Conservation (phyloP, 1,140 invertebrate genomes). For the Drosophila repletoides region DNA sequence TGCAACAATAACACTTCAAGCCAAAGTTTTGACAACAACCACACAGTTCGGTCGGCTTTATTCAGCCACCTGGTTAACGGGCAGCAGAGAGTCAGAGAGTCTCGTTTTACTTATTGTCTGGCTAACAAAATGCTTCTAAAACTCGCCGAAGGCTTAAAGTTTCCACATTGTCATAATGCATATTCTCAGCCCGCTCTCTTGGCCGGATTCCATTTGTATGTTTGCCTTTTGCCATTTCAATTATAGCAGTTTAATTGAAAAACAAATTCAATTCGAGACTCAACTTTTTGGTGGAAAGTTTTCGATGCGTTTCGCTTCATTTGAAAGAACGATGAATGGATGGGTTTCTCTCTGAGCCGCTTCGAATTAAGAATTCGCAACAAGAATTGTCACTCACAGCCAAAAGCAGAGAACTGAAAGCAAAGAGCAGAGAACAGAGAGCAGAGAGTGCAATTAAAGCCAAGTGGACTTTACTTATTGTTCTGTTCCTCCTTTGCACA, state of each 20-base stretch:
- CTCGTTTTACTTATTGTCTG: slow-evolving; percentile 38
- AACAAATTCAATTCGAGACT: slow-evolving; percentile 64
- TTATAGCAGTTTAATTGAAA: slow-evolving; percentile 68
- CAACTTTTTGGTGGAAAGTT: slow-evolving; percentile 35
- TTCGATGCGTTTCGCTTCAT: slow-evolving; percentile 1
- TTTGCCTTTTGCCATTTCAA: slow-evolving; percentile 37
- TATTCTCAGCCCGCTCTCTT: slow-evolving; percentile 4
- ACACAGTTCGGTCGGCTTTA: background rate
- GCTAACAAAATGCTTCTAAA: slow-evolving; percentile 45
- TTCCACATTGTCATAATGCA: slow-evolving; percentile 63
- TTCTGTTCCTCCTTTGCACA: slow-evolving; percentile 11
- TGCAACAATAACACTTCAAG: slow-evolving; percentile 70
- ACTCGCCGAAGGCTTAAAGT: slow-evolving; percentile 34
- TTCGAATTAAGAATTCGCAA: slow-evolving; percentile 27
- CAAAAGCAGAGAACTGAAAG: background rate
- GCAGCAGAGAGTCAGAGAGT: too few species aligned
- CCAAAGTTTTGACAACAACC: slow-evolving; percentile 59
- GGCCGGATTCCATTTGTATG: background rate
- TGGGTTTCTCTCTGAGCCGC: background rate
- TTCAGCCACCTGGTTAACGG: slow-evolving; percentile 46
- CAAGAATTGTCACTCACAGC: slow-evolving; percentile 20
- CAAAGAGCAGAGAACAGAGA: background rate
- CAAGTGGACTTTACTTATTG: slow-evolving; percentile 12
- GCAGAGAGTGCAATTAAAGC: slow-evolving; percentile 3
- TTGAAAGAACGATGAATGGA: slow-evolving; percentile 10